These are phyloP conservation scores for Synanthedon tipuliformis DNA, from an alignment of 2,888 invertebrate species.

Conservation along the genomic window DNA sequence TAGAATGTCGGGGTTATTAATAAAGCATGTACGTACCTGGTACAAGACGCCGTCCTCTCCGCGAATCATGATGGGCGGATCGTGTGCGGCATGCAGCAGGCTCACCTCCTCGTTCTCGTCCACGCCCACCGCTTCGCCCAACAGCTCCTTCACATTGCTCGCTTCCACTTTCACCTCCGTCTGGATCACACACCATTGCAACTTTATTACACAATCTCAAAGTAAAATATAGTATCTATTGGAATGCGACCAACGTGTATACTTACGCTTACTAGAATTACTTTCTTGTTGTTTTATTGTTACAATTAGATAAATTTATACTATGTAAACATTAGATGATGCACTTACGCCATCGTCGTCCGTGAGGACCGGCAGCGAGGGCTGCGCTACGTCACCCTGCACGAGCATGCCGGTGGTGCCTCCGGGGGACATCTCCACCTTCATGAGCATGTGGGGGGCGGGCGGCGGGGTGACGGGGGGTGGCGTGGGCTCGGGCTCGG, in stretches of 20 bases:
- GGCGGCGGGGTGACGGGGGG: constrained; percentile 21
- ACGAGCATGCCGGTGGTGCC: constrained; percentile 73
- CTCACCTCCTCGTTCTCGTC: constrained; percentile 54
- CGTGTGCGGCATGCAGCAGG: constrained; percentile 45
- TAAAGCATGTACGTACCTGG: constrained; percentile 57
- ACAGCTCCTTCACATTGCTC: constrained; percentile 71
- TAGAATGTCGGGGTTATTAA: background rate
- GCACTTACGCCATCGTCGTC: constrained; percentile 58
- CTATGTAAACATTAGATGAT: background rate
- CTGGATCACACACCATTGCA: constrained; percentile 14
- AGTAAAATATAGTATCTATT: too few species aligned
- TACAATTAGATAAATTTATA: background rate
- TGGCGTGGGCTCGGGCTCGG: constrained; percentile 47
- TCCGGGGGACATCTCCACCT: constrained; percentile 73
- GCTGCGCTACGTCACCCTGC: constrained; percentile 58
- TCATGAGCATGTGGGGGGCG: constrained; percentile 45
- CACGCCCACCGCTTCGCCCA: constrained; percentile 50
- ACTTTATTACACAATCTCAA: too few species aligned
- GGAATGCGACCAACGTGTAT: background rate
- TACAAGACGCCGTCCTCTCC: constrained; percentile 87
- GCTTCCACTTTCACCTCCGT: constrained; percentile 61
- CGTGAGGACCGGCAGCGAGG: constrained; percentile 56
- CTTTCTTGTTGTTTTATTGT: background rate
- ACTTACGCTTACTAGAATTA: background rate
- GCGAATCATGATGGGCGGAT: constrained; percentile 79